Percentiles rank a stretch among this genome's conserved stretches.
Conservation (phyloP, 2,113 vertebrate species). For the Typhlomys cinereus region DNA sequence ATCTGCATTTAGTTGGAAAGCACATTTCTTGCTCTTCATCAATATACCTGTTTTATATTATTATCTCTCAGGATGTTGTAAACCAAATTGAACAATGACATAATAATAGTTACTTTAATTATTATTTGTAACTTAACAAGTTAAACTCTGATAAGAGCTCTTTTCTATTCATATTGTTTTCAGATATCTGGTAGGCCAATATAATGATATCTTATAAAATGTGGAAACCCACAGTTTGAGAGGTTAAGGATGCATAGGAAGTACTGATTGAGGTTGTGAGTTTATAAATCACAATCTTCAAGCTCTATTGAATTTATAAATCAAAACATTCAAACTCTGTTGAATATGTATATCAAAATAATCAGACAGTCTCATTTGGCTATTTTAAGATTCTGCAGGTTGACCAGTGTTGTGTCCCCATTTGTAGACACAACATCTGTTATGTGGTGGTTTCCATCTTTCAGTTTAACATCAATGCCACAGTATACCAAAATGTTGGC, state of each 20-base stretch:
- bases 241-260: not conserved
- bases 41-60: not conserved
- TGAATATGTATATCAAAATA: slow-evolving; percentile 27
- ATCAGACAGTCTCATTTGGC: not conserved
- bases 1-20: slow-evolving; percentile 4
- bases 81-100: not conserved
- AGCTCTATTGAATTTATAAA: not conserved
- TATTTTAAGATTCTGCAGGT: not conserved
- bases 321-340: not conserved
- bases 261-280: not conserved
- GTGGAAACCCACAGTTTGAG: not conserved
- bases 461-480: slow-evolving; percentile 21
- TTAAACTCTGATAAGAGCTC: slow-evolving; percentile 22
- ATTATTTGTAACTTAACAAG: slow-evolving; percentile 43
- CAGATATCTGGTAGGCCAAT: not conserved
- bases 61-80: not conserved
- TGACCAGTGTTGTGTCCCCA: not conserved
- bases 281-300: slow-evolving; percentile 41
- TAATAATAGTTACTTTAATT: not conserved
- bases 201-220: slow-evolving; percentile 23
- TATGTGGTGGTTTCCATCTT: not conserved
- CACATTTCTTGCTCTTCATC: not conserved
- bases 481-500: slow-evolving; percentile 5
- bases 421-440: not conserved
- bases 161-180: not conserved